Base-by-base conservation (phyloP, 2,888 invertebrate genomes). In the Drosophila paranaensis region DNA sequence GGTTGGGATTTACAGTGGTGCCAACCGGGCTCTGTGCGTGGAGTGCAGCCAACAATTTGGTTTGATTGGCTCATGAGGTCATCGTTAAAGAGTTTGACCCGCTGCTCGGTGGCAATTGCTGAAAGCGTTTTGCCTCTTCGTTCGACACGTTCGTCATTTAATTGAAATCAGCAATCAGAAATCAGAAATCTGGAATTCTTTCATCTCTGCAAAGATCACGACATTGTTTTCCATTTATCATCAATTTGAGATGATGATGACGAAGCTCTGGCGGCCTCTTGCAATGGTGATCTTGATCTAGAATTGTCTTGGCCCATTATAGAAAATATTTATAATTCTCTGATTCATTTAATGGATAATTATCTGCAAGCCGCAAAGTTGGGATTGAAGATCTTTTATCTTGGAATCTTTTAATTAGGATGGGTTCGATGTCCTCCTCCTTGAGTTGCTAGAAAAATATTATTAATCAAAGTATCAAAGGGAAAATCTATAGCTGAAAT, bases 141-240 rank as follows among this genome's bases (percentile, higher is more conserved):
- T 72, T 67, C 70, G 70, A 74, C 77, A 81, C 72, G 69, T 79
- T 83, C 72, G 72, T 88, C 77, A 79, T 58, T 83, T 77, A 86
- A 83, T 83, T 88, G 78, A 83, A 70, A 83, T 73, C 67, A 64
- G 16, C 20, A 20, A 20, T 73, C 67, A 64, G 16, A 67, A 20
- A 20, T 73, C 67, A 64, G 16, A 67, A 71, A 83, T 82, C 65
- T 62, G 16, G 65, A 71, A 83, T 86, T 80, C 65, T 51, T 61
- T 54, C 61, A 20, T 16, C 8, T 43, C 8, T 27, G 40, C n/a
- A 60, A 58, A 67, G 68, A 57, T 75, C 71, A 45, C 51, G 75
- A 74, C 64, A 66, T 72, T 54, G 60, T 65, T 64, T 62, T 53
- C 42, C 40, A 70, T 56, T 71, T 33, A 53, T 57, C 54, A 58